phyloP scores from a whole-genome alignment of 2,113 vertebrate species.

The Arenaria interpres region DNA sequence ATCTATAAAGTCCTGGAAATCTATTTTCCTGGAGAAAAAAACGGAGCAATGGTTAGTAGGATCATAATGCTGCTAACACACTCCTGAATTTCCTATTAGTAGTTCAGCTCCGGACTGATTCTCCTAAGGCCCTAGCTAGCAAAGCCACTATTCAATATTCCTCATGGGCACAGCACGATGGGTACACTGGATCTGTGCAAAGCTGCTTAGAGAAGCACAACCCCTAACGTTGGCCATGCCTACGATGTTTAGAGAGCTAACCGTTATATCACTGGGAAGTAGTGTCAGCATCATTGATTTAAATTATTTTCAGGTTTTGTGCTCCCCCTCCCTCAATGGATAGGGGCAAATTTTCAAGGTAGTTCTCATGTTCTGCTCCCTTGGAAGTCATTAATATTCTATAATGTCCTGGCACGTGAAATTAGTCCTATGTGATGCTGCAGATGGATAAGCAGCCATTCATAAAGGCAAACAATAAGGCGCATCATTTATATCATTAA shows the following conservation, averaged over 20 bases:
- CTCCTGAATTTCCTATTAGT: background rate
- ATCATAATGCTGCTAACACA: background rate
- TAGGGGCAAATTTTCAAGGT: background rate
- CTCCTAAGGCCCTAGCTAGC: background rate
- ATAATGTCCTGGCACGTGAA: background rate
- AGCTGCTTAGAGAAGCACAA: background rate
- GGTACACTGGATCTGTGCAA: accelerated
- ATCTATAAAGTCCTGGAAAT: background rate
- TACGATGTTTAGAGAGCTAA: background rate
- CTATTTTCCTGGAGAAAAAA: background rate
- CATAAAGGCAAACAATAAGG: background rate
- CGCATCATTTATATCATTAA: background rate
- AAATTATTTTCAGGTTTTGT: background rate
- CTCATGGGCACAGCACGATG: background rate
- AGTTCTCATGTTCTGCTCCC: background rate
- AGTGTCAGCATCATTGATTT: background rate
- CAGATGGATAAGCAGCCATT: background rate
- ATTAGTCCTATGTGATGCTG: background rate
- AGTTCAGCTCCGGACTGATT: background rate
- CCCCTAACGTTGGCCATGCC: background rate
- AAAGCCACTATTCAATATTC: background rate
- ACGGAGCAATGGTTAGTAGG: background rate
- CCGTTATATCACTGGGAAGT: accelerated
- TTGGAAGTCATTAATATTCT: background rate
- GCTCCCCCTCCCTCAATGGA: background rate